Evolutionary conservation across 2,113 vertebrate genomes (phyloP).

Genomic region (Rhinolophus sinicus): DNA sequence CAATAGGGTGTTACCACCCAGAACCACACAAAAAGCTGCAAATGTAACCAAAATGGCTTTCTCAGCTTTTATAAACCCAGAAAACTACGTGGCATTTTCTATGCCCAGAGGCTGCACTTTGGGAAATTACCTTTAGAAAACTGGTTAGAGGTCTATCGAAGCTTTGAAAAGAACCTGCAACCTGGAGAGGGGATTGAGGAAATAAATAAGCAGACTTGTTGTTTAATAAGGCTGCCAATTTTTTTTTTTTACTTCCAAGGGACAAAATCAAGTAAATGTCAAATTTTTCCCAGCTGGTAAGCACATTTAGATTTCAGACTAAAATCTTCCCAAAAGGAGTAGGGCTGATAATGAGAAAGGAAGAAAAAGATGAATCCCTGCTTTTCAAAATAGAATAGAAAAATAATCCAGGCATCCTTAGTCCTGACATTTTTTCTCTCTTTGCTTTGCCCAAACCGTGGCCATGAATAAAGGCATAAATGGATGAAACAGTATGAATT

Average conservation of each 20-base stretch:
- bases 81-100: constrained; percentile 86
- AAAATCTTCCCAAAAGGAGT: constrained; percentile 1
- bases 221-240: constrained; percentile 58
- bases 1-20: constrained; percentile 84
- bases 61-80: constrained; percentile 79
- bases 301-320: constrained; percentile 63
- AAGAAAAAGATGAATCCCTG: constrained; percentile 1
- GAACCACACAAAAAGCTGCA: constrained; percentile 84
- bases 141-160: constrained; percentile 70
- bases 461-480: neutral
- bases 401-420: neutral
- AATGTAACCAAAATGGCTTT: constrained; percentile 82
- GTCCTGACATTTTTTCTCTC: neutral
- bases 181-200: constrained; percentile 55
- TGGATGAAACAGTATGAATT: neutral
- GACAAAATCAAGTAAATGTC: constrained; percentile 63
- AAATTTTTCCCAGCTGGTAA: constrained; percentile 71
- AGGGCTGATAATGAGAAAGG: neutral
- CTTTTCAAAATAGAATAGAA: constrained; percentile 34
- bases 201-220: constrained; percentile 68
- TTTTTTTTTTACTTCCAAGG: constrained; percentile 23
- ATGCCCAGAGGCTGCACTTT: constrained; percentile 51
- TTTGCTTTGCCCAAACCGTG: neutral
- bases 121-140: constrained; percentile 83
- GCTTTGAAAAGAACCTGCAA: constrained; percentile 80